Evolutionary conservation across 2,113 vertebrate genomes (phyloP), one percentile per base, ranked within the genome.

Genomic region (Elachura formosa): DNA sequence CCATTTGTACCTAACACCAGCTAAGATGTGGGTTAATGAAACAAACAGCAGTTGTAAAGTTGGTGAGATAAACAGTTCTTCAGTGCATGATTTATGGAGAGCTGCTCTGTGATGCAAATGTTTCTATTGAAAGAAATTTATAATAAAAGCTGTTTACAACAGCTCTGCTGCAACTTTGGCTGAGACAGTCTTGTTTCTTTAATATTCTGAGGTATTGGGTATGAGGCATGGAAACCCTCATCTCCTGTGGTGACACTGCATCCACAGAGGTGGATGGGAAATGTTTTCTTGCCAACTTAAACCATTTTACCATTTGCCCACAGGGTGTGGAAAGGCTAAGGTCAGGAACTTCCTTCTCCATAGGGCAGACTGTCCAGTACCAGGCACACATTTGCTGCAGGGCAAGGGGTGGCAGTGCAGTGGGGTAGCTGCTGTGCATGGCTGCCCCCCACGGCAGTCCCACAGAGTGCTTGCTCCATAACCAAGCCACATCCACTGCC

Each of bases 11-110:
- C 51, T 73, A 79, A 33, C n/a, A 16, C 40, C 74, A 77, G 75
- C 71, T 87, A 79, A 82, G 29, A 26, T 69, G 45, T 79, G 67
- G 84, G 83, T 74, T 88, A 93, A 41, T 87, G 90, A 85, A 90
- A 90, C 91, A 91, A 89, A 58, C 45, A 67, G 43, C 76, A 66
- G 23, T 85, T 79, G 84, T 71, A 83, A 90, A 85, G 75, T 91
- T 83, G 71, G 78, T 83, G 87, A 93, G 62, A 64, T 75, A 77
- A 91, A 95, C 71, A 62, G 66, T 79, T 89, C 85, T 66, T 73
- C 71, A 38, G 49, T 46, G 26, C 43, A 12, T 62, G 62, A 69
- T 85, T 75, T 74, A 71, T 82, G 78, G 78, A 91, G 81, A 89
- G 18, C 82, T 66, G 78, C 38, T 85, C 68, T 69, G 56, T 48